Evolutionary conservation across 2,113 vertebrate species (phyloP).

Genomic region (Charina bottae): DNA sequence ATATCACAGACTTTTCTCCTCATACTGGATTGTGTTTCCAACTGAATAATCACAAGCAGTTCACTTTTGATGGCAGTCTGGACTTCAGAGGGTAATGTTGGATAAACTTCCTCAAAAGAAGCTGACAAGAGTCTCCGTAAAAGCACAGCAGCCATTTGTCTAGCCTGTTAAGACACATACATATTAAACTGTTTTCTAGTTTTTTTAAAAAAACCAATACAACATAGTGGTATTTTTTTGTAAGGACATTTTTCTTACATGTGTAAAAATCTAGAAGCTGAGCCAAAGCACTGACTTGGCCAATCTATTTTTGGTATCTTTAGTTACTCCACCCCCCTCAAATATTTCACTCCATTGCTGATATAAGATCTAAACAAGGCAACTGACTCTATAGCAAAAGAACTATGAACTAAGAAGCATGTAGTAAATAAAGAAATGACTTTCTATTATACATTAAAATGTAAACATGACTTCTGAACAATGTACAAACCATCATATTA

Average conservation of each 20-base stretch:
- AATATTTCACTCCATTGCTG: constrained; percentile 1
- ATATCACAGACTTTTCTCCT: constrained; percentile 97
- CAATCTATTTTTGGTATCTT: constrained; percentile 34
- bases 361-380: constrained; percentile 19
- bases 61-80: constrained; percentile 92
- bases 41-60: constrained; percentile 89
- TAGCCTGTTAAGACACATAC: constrained; percentile 75
- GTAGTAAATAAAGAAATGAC: background rate
- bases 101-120: constrained; percentile 96
- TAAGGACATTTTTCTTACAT: background rate
- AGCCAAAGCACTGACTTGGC: constrained; percentile 14
- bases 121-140: constrained; percentile 93
- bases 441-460: background rate
- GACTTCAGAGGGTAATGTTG: constrained; percentile 85
- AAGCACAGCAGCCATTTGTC: constrained; percentile 97
- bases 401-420: background rate
- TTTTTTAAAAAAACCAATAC: background rate
- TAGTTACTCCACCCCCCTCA: constrained; percentile 8
- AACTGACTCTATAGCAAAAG: constrained; percentile 17
- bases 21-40: constrained; percentile 87
- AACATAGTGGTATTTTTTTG: background rate
- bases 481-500: background rate
- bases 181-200: background rate
- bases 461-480: background rate
- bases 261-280: background rate